phyloP scores from a whole-genome alignment of 2,113 vertebrate species.

The Ivindomyrus marchei region DNA sequence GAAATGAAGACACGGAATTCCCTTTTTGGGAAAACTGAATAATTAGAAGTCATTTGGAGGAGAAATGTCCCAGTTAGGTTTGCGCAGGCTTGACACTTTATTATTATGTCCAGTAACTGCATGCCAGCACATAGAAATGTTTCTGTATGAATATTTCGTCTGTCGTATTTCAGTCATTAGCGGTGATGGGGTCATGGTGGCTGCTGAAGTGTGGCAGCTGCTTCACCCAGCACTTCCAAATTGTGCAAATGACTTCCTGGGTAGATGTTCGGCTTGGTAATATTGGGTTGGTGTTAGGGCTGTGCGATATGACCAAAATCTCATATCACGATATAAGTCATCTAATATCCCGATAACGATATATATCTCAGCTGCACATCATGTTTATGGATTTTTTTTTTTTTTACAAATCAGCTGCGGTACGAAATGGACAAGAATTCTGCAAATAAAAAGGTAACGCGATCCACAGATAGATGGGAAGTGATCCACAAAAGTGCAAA shows the following conservation, averaged over 20 bases:
- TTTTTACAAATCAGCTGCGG: too few species aligned
- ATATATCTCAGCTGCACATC: too few species aligned
- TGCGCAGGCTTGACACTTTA: background rate
- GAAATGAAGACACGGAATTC: background rate
- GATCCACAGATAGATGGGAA: too few species aligned
- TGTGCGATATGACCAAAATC: too few species aligned
- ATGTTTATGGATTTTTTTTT: too few species aligned
- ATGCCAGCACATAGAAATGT: background rate
- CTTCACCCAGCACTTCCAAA: background rate
- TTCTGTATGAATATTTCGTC: background rate
- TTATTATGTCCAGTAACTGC: background rate
- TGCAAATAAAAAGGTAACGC: too few species aligned
- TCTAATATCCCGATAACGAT: too few species aligned
- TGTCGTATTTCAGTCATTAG: background rate
- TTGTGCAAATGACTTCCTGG: background rate
- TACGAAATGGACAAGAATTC: too few species aligned
- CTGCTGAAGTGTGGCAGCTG: background rate
- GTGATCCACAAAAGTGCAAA: too few species aligned
- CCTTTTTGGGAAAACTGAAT: background rate
- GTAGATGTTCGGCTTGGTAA: background rate
- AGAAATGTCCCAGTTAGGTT: background rate
- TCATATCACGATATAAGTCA: too few species aligned
- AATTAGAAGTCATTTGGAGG: background rate
- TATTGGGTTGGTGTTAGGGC: background rate
- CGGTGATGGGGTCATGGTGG: background rate